phyloP scores from a whole-genome alignment of 2,797 vertebrate species.

The Carapus acus region DNA sequence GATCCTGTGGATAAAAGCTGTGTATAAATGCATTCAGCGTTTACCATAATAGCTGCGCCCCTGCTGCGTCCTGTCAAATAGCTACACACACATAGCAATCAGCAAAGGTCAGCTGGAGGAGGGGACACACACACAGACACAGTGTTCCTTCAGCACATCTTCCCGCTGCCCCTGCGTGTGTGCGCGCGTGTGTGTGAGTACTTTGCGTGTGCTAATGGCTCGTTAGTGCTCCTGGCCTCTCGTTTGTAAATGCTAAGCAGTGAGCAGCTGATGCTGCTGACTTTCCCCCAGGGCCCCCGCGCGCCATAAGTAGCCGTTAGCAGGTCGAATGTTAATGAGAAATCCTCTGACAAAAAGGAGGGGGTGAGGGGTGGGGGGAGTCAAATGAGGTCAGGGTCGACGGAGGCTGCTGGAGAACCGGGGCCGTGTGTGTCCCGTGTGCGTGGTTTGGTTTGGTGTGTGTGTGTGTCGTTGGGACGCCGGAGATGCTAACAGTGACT shows the following conservation, averaged over 20 bases:
- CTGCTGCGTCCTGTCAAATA: too few species aligned
- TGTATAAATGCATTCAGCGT: too few species aligned
- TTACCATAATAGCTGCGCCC: too few species aligned
- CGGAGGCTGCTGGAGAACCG: too few species aligned
- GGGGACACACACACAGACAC: constrained; percentile 8
- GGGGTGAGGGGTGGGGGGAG: too few species aligned
- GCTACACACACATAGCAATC: too few species aligned
- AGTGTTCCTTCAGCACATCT: neutral
- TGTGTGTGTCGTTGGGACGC: too few species aligned
- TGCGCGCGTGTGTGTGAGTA: constrained; percentile 16
- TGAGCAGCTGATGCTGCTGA: constrained; percentile 37
- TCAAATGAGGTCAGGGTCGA: constrained; percentile 16
- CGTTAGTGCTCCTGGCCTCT: constrained; percentile 43
- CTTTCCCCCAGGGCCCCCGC: constrained; percentile 32
- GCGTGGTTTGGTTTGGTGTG: too few species aligned
- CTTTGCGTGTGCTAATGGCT: constrained; percentile 49
- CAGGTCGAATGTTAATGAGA: constrained; percentile 56
- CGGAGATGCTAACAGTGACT: too few species aligned
- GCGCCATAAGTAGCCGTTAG: constrained; percentile 37
- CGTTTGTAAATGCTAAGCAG: constrained; percentile 54
- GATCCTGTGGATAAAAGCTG: too few species aligned
- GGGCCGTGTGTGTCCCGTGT: too few species aligned
- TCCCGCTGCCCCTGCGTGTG: neutral
- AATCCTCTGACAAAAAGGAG: constrained; percentile 29
- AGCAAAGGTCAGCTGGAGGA: too few species aligned